These are phyloP conservation scores for Tapera naevia DNA, from an alignment of 2,797 vertebrate genomes.

Conservation along the genomic window DNA sequence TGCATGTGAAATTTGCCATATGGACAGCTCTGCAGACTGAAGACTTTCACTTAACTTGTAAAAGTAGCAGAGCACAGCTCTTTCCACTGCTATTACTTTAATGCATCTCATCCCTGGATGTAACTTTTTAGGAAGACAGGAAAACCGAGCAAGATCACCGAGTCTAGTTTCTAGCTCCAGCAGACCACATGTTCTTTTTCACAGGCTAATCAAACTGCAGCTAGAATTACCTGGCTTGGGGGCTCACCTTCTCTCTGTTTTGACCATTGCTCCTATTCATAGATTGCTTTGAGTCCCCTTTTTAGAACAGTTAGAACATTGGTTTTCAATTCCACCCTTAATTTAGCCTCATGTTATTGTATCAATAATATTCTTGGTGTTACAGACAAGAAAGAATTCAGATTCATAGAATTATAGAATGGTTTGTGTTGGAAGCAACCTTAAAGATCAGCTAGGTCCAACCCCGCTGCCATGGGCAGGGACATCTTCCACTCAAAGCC, in stretches of 20 bases:
- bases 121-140: background rate
- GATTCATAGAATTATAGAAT: background rate
- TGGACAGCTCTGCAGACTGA: constrained; percentile 1
- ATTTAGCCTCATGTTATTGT: background rate
- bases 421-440: no score
- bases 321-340: background rate
- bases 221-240: background rate
- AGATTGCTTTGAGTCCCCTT: background rate
- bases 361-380: background rate
- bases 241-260: background rate
- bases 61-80: background rate
- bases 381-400: background rate
- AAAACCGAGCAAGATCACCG: background rate
- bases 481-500: no score
- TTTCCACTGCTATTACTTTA: background rate
- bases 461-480: no score
- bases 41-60: background rate
- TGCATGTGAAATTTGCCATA: constrained; percentile 34
- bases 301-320: background rate
- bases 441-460: no score
- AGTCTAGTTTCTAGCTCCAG: background rate
- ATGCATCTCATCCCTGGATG: background rate
- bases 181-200: background rate
- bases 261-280: background rate
- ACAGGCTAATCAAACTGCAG: background rate